A percentile compares a stretch with the other conserved stretches of the same genome.
phyloP scores from a whole-genome alignment of 2,113 vertebrate species.

The Egretta garzetta region DNA sequence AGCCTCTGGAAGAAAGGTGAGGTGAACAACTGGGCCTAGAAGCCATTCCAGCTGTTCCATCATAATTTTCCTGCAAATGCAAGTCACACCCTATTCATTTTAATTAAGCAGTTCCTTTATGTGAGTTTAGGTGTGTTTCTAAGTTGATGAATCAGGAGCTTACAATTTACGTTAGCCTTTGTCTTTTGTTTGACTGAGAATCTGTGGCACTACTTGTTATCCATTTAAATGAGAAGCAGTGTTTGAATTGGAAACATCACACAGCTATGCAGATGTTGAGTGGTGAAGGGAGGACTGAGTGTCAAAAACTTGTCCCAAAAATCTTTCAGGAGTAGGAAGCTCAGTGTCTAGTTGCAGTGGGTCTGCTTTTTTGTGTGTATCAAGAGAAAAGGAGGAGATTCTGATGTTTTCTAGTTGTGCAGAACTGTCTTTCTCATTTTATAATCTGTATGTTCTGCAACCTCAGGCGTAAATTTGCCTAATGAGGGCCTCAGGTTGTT shows the following conservation, averaged over 20 bases:
- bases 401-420: background rate
- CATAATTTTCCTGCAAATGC: background rate
- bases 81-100: background rate
- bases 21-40: background rate
- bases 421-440: background rate
- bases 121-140: background rate
- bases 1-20: background rate
- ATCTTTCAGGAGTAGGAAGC: background rate
- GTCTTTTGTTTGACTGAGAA: background rate
- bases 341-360: background rate
- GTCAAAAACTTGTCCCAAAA: background rate
- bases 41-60: background rate
- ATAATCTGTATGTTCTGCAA: background rate
- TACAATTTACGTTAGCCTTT: background rate
- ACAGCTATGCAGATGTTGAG: background rate
- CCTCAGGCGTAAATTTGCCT: background rate
- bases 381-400: background rate
- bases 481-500: background rate
- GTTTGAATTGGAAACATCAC: background rate
- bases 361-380: background rate
- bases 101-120: conserved; percentile 3
- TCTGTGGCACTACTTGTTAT: background rate
- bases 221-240: conserved; percentile 13
- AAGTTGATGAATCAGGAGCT: conserved; percentile 6
- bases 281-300: background rate